Base-by-base conservation (phyloP, 2,888 invertebrate species). In the Allacma fusca region DNA sequence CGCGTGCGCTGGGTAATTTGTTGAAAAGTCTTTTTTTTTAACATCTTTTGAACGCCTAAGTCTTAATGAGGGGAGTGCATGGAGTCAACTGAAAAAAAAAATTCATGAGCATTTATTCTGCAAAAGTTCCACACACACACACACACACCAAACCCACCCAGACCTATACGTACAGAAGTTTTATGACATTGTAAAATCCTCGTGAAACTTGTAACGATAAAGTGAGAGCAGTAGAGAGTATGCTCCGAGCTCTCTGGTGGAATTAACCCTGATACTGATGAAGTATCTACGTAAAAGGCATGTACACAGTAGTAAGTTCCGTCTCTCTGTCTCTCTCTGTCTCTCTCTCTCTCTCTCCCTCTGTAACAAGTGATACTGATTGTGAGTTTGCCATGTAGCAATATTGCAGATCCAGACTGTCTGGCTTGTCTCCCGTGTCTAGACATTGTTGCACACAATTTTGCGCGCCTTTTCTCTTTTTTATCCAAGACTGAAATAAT, bases 101-200 rank as follows among this genome's bases (percentile, higher is more conserved):
- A n/a, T n/a, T n/a, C 16, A n/a, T 13, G 50, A 50, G 50, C 34
- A 34, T 34, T 34, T 7, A 34, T 34, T 34, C 34, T 34, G 34
- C 5, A 34, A 34, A 34, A 7, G 34, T 34, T 34, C 34, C 34
- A 4, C 9, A 34, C 34, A 34, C 34, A 34, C 34, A 34, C 9
- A 34, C 34, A 34, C 9, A 34, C 34, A n/a, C 19, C 5, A 1
- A n/a, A 50, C 19, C 16, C 50, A 50, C 50, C 50, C 50, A 50
- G 5, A 50, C 2, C 19, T 50, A 13, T 50, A 50, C 50, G 13
- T 65, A 65, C 29, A 65, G 16, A 28, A 65, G 65, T 28, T 65
- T 65, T 65, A 65, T 65, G 26, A 65, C 65, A 65, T 65, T 65
- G 65, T 65, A 65, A 65, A 65, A 65, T 26, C 28, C 65, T 65